These are phyloP conservation scores for Corynorhinus townsendii DNA, from an alignment of 2,113 vertebrate species.

Conservation along the genomic window DNA sequence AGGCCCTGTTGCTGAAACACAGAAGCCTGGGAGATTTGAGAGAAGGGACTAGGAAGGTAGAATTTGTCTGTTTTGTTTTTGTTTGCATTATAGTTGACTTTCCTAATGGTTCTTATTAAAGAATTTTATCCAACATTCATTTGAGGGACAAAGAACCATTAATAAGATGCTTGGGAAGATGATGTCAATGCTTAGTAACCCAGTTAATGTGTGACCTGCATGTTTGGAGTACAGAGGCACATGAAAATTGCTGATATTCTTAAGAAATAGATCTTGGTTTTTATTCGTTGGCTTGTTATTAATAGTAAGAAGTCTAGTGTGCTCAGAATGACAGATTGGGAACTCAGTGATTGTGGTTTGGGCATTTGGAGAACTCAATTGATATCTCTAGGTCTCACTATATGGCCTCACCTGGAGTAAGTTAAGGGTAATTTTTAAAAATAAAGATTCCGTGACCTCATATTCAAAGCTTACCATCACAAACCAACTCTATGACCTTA, in stretches of 20 bases:
- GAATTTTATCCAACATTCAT: not conserved
- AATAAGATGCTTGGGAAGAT: not conserved
- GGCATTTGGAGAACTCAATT: not conserved
- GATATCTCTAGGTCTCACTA: not conserved
- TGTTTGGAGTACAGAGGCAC: not conserved
- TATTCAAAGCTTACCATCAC: not conserved
- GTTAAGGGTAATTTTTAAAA: constrained; percentile 9
- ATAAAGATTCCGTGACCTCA: not conserved
- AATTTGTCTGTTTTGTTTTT: not conserved
- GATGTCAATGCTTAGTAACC: not conserved
- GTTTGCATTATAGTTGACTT: not conserved
- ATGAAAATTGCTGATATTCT: not conserved
- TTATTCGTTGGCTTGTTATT: not conserved
- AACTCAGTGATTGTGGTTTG: not conserved
- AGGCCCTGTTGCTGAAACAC: not conserved
- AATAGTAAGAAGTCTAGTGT: not conserved
- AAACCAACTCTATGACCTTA: not conserved
- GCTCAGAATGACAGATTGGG: not conserved
- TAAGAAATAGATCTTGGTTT: not conserved
- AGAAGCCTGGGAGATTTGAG: not conserved
- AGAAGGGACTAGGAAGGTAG: not conserved
- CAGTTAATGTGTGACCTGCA: not conserved
- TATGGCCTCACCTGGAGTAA: not conserved
- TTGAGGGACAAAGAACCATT: not conserved
- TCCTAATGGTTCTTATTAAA: not conserved